Evolutionary conservation across 2,113 vertebrate genomes (phyloP), one percentile per base, ranked within the genome.

Genomic region (Hipposideros armiger): DNA sequence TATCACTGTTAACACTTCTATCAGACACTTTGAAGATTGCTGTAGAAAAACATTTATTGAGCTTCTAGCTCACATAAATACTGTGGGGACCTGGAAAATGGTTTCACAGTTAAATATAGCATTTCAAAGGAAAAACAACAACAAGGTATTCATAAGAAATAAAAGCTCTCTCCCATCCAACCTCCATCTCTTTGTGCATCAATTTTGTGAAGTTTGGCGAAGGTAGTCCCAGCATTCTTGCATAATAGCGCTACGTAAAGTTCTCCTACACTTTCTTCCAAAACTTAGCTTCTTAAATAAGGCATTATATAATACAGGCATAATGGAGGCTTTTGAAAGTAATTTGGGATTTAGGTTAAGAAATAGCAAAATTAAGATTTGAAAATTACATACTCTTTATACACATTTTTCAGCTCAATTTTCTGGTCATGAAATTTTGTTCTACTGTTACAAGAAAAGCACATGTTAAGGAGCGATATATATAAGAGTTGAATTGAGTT

Each of bases 281-380:
- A 96, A 95, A 87, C 11, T 86, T 96, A 73, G 28, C 72, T 78
- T 94, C 62, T 72, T 95, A 91, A 93, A 94, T 60, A 77, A 89
- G 87, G 8, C 69, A 81, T 93, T 96, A 83, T 67, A 82, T 60
- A 91, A 84, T 54, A 73, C 4, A 86, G 11, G 20, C 89, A 22
- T 73, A 96, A 94, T 36, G 19, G 78, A 83, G 3, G n/a, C n/a
- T 94, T 95, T 95, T 88, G 47, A 97, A 96, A 95, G 64, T 58
- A 94, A 95, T 95, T 95, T 96, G 26, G 56, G 47, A 96, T 93
- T 96, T 83, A 95, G 47, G 54, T 87, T 94, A 94, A 94, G 78
- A 94, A 97, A 94, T 4, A 84, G 74, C 26, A 90, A 95, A 96
- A 93, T 96, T 86, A 95, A 97, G 67, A 95, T 86, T 89, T 66